Evolutionary conservation across 2,113 vertebrate species (phyloP).

Genomic region (Typhlomys cinereus): DNA sequence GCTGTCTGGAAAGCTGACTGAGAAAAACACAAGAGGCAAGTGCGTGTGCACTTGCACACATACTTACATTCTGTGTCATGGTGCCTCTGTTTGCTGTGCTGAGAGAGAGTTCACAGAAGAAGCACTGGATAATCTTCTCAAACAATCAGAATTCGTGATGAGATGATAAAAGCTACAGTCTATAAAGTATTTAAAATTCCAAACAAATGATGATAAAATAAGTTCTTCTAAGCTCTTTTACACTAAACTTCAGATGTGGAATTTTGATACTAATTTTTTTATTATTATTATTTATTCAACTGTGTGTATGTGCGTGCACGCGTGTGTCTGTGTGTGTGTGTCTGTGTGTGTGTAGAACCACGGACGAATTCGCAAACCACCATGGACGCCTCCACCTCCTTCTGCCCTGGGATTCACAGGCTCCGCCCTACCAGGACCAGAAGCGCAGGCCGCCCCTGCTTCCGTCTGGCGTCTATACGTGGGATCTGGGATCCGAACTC

Average conservation of each 20-base stretch:
- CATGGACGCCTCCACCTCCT: no score
- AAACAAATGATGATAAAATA: background rate
- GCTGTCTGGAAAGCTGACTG: background rate
- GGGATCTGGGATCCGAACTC: no score
- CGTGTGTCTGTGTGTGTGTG: no score
- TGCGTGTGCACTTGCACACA: background rate
- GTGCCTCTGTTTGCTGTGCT: background rate
- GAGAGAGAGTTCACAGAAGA: background rate
- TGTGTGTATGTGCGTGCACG: no score
- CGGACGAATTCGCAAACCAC: no score
- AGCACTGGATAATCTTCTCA: background rate
- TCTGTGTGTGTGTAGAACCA: no score
- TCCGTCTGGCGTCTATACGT: no score
- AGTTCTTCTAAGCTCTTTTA: background rate
- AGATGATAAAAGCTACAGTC: background rate
- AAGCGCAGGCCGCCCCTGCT: no score
- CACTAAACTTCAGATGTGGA: background rate
- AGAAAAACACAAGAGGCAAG: no score
- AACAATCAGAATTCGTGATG: conserved; percentile 5
- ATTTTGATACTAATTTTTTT: background rate
- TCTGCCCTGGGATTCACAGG: no score
- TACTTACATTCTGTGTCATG: background rate
- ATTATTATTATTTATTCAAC: no score
- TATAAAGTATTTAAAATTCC: conserved; percentile 5
- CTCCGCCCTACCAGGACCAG: no score